A percentile compares a stretch with the other conserved stretches of the same genome.
phyloP scores from a whole-genome alignment of 2,888 invertebrate genomes.

The Aquatica leii region DNA sequence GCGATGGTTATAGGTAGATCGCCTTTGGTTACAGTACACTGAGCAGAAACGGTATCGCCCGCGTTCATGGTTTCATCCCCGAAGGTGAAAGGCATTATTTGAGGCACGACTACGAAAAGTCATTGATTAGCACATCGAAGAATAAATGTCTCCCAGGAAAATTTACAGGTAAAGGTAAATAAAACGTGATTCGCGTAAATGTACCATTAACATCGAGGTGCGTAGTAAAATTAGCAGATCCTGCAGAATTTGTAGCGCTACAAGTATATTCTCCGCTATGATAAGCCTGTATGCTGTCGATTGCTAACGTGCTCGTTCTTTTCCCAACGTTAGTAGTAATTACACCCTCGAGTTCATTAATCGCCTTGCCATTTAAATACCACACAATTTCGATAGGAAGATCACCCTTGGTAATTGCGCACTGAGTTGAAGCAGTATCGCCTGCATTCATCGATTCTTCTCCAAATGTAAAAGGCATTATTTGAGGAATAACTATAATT shows the following conservation, averaged over 20 bases:
- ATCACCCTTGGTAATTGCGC: conserved; percentile 80
- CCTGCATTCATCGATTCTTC: conserved; percentile 80
- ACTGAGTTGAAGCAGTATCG: conserved; percentile 76
- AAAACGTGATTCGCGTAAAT: conserved; percentile 46
- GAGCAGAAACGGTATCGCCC: conserved; percentile 73
- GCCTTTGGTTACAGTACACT: conserved; percentile 75
- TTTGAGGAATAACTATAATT: conserved; percentile 71
- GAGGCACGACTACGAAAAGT: conserved; percentile 55
- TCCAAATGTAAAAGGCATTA: conserved; percentile 75
- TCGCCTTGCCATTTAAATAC: conserved; percentile 71
- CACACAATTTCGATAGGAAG: conserved; percentile 73
- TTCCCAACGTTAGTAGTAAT: conserved; percentile 70
- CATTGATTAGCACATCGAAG: no score
- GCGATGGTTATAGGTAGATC: conserved; percentile 77
- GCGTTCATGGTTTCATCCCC: conserved; percentile 70
- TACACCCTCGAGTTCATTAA: conserved; percentile 66
- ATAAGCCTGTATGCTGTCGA: conserved; percentile 75
- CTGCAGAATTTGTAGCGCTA: conserved; percentile 73
- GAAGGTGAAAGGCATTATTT: conserved; percentile 59
- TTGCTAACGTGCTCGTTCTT: conserved; percentile 73
- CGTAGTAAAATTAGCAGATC: conserved; percentile 71
- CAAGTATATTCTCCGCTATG: conserved; percentile 82
- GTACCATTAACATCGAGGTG: conserved; percentile 77
- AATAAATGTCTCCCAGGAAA: no score
- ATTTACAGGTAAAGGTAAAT: neutral